Conservation (phyloP, 2,113 vertebrate species). For the Macrotis lagotis region DNA sequence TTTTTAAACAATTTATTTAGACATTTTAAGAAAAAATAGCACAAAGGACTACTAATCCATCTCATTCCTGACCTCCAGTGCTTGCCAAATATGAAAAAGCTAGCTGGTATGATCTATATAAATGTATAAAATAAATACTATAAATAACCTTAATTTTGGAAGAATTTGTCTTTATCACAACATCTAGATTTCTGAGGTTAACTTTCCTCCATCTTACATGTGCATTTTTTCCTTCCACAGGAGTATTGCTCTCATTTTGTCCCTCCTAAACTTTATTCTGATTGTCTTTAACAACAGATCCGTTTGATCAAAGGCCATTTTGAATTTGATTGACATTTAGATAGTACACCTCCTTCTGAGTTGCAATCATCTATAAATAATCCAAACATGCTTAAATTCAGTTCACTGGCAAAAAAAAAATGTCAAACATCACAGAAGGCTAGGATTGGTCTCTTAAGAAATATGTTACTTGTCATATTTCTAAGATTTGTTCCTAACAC, state of each 20-base stretch:
- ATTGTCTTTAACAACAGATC: background rate
- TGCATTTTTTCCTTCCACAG: background rate
- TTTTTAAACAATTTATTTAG: conserved; percentile 46
- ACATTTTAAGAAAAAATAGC: conserved; percentile 56
- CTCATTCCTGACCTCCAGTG: rapidly evolving
- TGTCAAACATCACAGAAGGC: conserved; percentile 7
- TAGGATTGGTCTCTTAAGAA: background rate
- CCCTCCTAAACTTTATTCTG: background rate
- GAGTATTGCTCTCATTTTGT: background rate
- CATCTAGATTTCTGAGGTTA: background rate
- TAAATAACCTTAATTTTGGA: background rate
- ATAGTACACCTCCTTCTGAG: background rate
- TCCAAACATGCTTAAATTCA: background rate
- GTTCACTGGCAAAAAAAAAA: background rate
- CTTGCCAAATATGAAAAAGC: conserved; percentile 16
- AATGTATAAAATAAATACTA: no score
- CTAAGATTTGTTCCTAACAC: background rate
- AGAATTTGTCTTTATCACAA: background rate
- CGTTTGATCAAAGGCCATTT: background rate
- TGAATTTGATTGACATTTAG: background rate
- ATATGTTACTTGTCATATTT: background rate
- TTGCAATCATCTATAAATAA: background rate
- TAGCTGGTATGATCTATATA: background rate
- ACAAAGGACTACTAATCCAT: conserved; percentile 30
- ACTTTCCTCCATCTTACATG: background rate